phyloP scores from a whole-genome alignment of 2,113 vertebrate genomes.

The Colinus virginianus region DNA sequence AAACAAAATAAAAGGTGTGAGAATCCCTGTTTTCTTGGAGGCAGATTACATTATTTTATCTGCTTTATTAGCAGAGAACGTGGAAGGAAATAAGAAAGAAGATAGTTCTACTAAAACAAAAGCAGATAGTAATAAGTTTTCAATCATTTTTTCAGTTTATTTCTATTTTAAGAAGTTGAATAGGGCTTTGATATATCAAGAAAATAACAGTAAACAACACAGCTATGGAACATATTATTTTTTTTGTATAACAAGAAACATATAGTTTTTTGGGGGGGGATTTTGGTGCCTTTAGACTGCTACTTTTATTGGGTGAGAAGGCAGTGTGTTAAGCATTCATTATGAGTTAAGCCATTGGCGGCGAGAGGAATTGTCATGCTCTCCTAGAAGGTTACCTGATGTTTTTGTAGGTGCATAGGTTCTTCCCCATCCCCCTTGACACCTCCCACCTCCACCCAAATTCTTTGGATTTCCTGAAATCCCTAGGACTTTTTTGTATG shows the following conservation, averaged over 20 bases:
- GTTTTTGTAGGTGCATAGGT: not conserved
- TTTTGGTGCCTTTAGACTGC: not conserved
- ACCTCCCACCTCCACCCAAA: not conserved
- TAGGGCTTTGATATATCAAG: not conserved
- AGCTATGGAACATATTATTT: not conserved
- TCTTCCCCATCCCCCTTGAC: not conserved
- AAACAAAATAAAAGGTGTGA: not conserved
- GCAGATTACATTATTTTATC: not conserved
- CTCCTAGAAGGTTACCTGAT: not conserved
- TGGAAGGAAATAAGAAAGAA: not conserved
- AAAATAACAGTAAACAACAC: not conserved
- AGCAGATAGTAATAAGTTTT: not conserved
- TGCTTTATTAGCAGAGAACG: not conserved
- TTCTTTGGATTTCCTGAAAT: conserved; percentile 23
- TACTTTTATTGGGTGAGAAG: not conserved
- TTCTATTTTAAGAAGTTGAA: not conserved
- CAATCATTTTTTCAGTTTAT: not conserved
- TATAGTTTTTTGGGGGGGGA: not conserved
- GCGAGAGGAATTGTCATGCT: not conserved
- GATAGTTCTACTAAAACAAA: not conserved
- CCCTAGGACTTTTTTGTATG: not conserved
- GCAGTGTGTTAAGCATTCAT: not conserved
- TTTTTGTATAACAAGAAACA: not conserved
- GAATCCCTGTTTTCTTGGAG: not conserved
- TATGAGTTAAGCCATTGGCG: not conserved